phyloP scores from a whole-genome alignment of 2,797 vertebrate species.

The Onychomys leucogaster region DNA sequence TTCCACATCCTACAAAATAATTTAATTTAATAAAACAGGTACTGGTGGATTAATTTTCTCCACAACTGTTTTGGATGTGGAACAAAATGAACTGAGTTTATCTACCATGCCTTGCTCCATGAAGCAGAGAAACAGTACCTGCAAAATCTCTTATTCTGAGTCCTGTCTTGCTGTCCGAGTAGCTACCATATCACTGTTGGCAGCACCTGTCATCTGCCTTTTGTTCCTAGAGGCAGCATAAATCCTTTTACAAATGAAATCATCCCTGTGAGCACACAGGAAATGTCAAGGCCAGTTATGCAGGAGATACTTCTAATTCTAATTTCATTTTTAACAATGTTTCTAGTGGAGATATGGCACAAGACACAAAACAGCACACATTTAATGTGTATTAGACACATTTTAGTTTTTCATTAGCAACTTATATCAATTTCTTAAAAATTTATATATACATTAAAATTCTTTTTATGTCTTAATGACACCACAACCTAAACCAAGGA shows the following conservation, averaged over 20 bases:
- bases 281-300: conserved; percentile 40
- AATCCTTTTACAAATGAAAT: conserved; percentile 66
- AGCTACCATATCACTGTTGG: not conserved
- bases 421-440: not conserved
- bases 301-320: not conserved
- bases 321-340: not conserved
- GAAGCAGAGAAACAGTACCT: not conserved
- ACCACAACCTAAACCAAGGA: not conserved
- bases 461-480: not conserved
- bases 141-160: not conserved
- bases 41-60: not conserved
- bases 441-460: not conserved
- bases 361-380: not conserved
- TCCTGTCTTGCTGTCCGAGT: not conserved
- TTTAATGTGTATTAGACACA: not conserved
- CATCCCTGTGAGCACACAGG: conserved; percentile 30
- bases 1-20: not conserved
- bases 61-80: not conserved
- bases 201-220: conserved; percentile 40
- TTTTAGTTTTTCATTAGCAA: not conserved
- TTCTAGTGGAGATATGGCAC: not conserved
- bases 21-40: conserved; percentile 22
- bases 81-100: not conserved
- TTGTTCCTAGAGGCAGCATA: not conserved
- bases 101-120: not conserved